Base-by-base conservation (phyloP, 2,797 vertebrate species). In the Catamblyrhynchus diadema region DNA sequence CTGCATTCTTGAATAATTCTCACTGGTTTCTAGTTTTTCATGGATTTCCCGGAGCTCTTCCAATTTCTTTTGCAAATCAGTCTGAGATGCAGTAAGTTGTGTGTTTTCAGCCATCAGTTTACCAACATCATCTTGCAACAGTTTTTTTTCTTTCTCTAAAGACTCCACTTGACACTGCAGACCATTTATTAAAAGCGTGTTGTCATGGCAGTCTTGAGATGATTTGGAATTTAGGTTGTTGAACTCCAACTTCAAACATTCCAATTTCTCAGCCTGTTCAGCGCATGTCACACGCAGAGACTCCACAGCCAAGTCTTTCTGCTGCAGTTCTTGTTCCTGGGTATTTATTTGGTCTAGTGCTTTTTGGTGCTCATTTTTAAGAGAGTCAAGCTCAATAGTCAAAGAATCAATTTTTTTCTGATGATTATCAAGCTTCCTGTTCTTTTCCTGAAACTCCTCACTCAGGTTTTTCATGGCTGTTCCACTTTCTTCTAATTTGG, bases 291-390 rank as follows among this genome's bases (percentile, higher is more conserved):
- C 97, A 61, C 94, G 98, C 37, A 99, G 98, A 12, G 97, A 98
- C 33, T 98, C 98, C 17, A 98, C 90, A 67, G 98, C 97, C 96
- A 98, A 81, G 32, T 98, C 98, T 72, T 98, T 98, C 85, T 99
- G 98, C 91, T 98, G 98, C 3, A 98, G 96, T 69, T 98, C 97
- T 75, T 98, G 98, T 2, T 98, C 98, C 88, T 95, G 72, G 1
- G 88, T 92, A 25, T 97, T 97, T 97, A 98, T 96, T 53, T 98
- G 98, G 12, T 96, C 90, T 48, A 96, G 96, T 3, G 98, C 98
- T 81, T 98, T 98, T 57, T 98, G 96, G 81, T 98, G 97, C 5
- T 99, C 98, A 0, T 89, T 97, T 94, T 97, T 98, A 44, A 98
- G 95, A 73, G 74, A 90, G 45, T 98, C 97, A 37, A 98, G 97